Base-by-base conservation (phyloP, 1,140 invertebrate species). In the Drosophila tsacasi region DNA sequence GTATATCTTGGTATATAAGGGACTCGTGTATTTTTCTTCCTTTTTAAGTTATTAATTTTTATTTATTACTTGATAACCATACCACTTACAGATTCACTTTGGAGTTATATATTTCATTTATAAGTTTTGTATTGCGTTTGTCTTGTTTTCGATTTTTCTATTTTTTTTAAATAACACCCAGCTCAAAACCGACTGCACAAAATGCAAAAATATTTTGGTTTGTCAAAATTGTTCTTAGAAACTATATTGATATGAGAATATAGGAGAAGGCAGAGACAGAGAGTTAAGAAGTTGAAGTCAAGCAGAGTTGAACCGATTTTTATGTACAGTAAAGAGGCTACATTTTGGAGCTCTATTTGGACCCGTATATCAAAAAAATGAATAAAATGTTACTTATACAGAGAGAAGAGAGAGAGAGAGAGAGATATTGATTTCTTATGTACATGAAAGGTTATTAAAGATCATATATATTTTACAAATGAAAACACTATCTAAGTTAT, bases 151-250 rank as follows among this genome's bases (percentile, higher is more conserved):
- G 27, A 52, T 66, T 42, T 66, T 39, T 49, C 19, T 19, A 19
- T 19, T 19, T 2, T 1, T 68, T 47, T 47, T 35, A 23, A 40
- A 49, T 65, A 79, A 89, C 81, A 90, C 85, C 85, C 85, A 90
- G 85, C 85, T 90, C 85, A 90, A 90, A 89, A 89, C 79, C 79
- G 79, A 81, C 75, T 67, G 75, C 71, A 64, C 83, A 85, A 85
- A 85, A 85, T 86, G 83, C 79, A 85, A 85, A 85, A 85, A 61
- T 60, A 60, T 73, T 23, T 59, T 72, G 54, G 59, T 55, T 83
- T 72, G 4, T 72, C 54, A 72, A 72, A 72, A 72, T 60, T 73
- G 27, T 72, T 72, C 67, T 73, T 73, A 73, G 44, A 21, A 59
- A 42, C 55, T 73, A 73, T 72, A 73, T 50, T 76, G 30, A 30